These are phyloP conservation scores for Microctenopoma stevenorrisi DNA, from an alignment of 2,797 vertebrate species.

Conservation along the genomic window DNA sequence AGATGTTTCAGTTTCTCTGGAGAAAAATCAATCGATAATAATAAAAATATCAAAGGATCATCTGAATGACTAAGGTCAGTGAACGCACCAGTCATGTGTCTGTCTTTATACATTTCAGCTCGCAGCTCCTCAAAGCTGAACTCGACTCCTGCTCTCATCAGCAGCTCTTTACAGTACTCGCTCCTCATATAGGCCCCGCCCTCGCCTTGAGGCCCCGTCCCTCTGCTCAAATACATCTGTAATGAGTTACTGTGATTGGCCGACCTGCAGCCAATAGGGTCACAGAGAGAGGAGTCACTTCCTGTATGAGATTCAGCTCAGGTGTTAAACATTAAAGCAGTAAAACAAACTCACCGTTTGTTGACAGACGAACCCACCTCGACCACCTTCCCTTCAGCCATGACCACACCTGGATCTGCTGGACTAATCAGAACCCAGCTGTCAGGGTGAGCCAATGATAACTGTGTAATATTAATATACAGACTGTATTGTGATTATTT, in stretches of 20 bases:
- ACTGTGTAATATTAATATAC: too few species aligned
- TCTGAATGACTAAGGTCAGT: neutral
- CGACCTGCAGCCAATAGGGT: constrained; percentile 12
- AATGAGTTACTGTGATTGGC: neutral
- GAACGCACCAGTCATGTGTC: constrained; percentile 32
- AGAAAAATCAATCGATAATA: neutral
- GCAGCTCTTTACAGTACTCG: constrained; percentile 84
- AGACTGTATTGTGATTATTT: too few species aligned
- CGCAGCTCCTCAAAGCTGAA: constrained; percentile 89
- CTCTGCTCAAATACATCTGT: neutral
- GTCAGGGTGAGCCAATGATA: neutral
- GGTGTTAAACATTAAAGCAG: neutral
- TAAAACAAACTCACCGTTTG: constrained; percentile 1
- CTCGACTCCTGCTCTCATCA: constrained; percentile 83
- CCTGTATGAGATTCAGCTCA: too few species aligned
- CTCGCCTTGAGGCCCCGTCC: neutral
- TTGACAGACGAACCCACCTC: neutral
- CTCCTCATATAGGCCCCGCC: constrained; percentile 37
- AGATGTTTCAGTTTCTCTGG: constrained; percentile 57
- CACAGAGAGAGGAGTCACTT: neutral
- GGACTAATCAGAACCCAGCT: neutral
- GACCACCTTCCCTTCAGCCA: constrained; percentile 7
- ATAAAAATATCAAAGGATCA: neutral
- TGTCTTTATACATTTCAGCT: constrained; percentile 80
- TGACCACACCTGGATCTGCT: constrained; percentile 9